phyloP scores from a whole-genome alignment of 2,797 vertebrate genomes.

The Aselliscus stoliczkanus region DNA sequence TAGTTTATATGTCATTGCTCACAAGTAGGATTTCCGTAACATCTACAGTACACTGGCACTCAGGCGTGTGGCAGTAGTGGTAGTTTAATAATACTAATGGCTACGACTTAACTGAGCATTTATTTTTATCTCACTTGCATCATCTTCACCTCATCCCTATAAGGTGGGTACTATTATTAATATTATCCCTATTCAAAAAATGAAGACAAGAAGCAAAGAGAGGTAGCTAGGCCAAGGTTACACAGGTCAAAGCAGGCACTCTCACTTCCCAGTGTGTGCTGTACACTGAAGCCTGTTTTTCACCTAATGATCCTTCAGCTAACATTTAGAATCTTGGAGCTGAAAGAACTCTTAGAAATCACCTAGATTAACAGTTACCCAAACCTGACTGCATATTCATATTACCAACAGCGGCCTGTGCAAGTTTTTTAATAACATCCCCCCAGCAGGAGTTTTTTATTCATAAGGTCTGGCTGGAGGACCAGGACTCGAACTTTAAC shows the following conservation, averaged over 20 bases:
- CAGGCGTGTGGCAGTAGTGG: neutral
- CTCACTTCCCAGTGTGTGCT: neutral
- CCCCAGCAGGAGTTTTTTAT: neutral
- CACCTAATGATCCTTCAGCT: conserved; percentile 12
- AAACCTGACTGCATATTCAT: neutral
- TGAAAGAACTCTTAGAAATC: conserved; percentile 26
- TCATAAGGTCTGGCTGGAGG: neutral
- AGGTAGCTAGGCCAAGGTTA: neutral
- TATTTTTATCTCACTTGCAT: neutral
- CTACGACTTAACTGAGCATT: neutral
- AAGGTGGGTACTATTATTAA: neutral
- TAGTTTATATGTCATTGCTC: neutral
- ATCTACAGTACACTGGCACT: neutral
- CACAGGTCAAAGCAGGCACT: neutral
- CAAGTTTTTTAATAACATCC: neutral
- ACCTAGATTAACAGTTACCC: neutral
- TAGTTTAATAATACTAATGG: neutral
- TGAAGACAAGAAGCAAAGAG: neutral
- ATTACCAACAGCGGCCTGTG: neutral
- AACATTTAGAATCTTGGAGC: neutral
- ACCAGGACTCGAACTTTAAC: neutral
- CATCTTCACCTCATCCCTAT: neutral
- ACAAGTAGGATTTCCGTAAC: neutral
- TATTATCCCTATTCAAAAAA: neutral
- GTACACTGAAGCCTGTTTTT: neutral